Percentiles rank a stretch among this genome's conserved stretches.
phyloP scores from a whole-genome alignment of 2,888 invertebrate genomes.

The Acanthoscelides obtectus region DNA sequence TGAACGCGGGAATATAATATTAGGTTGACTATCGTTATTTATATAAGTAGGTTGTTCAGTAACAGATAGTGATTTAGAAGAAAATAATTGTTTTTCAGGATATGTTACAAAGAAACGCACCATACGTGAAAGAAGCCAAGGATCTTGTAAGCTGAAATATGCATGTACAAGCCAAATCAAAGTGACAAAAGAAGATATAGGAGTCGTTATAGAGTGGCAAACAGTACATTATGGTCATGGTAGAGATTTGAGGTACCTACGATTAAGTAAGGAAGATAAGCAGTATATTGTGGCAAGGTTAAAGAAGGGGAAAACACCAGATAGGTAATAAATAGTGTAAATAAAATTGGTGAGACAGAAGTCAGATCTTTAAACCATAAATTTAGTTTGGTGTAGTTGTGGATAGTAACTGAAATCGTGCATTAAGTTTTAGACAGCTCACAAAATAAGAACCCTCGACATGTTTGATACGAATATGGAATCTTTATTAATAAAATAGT shows the following conservation, averaged over 20 bases:
- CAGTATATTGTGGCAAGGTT: constrained; percentile 9
- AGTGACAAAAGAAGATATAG: constrained; percentile 6
- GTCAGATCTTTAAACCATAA: no score
- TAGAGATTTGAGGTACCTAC: constrained; percentile 8
- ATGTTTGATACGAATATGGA: no score
- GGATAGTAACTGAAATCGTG: not conserved
- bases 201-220: constrained; percentile 11
- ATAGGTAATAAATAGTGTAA: constrained; percentile 4
- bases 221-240: constrained; percentile 14
- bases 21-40: no score
- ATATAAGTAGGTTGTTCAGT: no score
- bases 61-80: no score
- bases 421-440: no score
- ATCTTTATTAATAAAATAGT: no score
- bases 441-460: no score
- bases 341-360: no score
- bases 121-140: constrained; percentile 8
- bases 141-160: constrained; percentile 10
- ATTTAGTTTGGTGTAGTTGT: no score
- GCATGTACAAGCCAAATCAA: constrained; percentile 9
- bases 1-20: no score
- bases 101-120: constrained; percentile 1
- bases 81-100: no score
- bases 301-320: constrained; percentile 6
- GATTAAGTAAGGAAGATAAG: constrained; percentile 10